Conservation (phyloP, 2,113 vertebrate genomes). For the Platysternon megacephalum region DNA sequence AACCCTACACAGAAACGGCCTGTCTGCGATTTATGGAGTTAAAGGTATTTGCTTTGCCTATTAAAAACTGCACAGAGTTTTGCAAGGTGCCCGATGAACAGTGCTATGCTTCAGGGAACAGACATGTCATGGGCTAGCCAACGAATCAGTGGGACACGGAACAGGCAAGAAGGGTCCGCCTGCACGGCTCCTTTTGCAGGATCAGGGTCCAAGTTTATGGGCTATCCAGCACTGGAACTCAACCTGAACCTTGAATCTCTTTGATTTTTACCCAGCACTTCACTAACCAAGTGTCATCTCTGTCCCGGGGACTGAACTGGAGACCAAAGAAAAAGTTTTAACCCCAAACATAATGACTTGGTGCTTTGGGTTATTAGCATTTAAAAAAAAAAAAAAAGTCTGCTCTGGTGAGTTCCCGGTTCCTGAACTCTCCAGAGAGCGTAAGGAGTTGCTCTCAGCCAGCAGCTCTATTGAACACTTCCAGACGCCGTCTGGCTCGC, state of each 20-base stretch:
- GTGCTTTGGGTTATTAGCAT: not conserved
- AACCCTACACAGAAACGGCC: not conserved
- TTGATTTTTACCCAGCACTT: not conserved
- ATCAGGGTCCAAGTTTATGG: not conserved
- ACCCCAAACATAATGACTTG: fast-evolving
- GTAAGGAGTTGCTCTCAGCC: not conserved
- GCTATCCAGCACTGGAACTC: not conserved
- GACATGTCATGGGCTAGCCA: fast-evolving
- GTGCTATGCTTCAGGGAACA: not conserved
- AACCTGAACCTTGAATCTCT: not conserved
- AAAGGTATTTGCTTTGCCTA: fast-evolving
- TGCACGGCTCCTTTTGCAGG: not conserved
- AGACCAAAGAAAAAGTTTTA: not conserved
- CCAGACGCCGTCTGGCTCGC: not conserved
- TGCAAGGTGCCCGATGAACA: not conserved
- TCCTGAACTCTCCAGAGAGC: not conserved
- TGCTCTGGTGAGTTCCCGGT: not conserved
- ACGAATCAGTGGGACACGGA: not conserved
- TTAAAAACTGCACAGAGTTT: not conserved
- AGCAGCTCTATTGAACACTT: not conserved
- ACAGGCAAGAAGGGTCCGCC: not conserved
- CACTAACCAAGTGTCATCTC: not conserved
- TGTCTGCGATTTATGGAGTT: not conserved
- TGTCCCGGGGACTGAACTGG: not conserved
- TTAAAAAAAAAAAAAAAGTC: not conserved